A percentile compares a stretch with the other conserved stretches of the same genome.
Conservation (phyloP, 2,797 vertebrate species). For the Ambastaia sidthimunki region DNA sequence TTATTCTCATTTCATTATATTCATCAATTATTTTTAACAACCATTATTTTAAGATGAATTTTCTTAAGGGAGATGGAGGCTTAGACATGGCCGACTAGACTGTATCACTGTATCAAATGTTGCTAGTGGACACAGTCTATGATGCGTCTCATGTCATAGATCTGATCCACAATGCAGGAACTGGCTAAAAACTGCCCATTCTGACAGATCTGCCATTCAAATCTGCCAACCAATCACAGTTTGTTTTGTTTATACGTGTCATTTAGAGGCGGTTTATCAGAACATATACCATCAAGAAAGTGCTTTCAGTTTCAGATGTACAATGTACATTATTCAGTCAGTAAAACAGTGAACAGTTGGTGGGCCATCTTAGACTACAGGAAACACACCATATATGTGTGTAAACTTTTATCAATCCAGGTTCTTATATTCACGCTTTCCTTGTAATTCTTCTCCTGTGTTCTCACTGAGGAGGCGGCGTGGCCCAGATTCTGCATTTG, state of each 20-base stretch:
- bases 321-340: no score
- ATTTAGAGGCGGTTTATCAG: no score
- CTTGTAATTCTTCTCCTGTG: conserved; percentile 24
- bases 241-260: no score
- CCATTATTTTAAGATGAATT: not conserved
- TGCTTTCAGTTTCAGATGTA: no score
- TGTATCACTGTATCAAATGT: not conserved
- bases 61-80: not conserved
- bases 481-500: conserved; percentile 55
- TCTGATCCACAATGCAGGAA: no score
- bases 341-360: no score
- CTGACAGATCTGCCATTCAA: no score
- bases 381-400: not conserved
- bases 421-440: conserved; percentile 29
- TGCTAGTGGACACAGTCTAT: not conserved
- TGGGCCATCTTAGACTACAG: no score
- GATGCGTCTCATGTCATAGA: not conserved
- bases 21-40: not conserved
- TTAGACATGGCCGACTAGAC: not conserved
- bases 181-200: no score
- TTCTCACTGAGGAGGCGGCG: conserved; percentile 31
- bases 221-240: no score
- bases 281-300: no score
- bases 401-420: not conserved
- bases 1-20: not conserved